These are phyloP conservation scores for Ceratothoa steindachneri DNA, from an alignment of 2,888 invertebrate species.

Conservation along the genomic window DNA sequence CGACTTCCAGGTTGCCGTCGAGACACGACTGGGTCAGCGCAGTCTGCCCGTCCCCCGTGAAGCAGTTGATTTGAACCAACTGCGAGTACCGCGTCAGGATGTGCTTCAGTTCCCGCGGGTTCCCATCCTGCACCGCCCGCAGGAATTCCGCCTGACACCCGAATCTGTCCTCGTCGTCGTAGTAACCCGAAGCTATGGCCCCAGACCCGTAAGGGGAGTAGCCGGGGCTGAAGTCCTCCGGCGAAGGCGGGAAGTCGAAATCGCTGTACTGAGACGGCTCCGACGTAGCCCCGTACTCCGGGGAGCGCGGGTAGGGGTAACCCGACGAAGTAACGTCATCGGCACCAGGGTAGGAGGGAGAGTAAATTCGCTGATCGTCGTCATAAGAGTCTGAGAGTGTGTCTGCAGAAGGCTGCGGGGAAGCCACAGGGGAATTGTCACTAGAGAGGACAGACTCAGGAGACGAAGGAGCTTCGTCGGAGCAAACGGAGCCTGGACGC, in stretches of 20 bases:
- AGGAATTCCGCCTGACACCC: constrained; percentile 45
- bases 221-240: constrained; percentile 30
- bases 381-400: constrained; percentile 38
- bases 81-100: constrained; percentile 45
- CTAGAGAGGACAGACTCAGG: constrained; percentile 36
- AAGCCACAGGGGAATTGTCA: constrained; percentile 24
- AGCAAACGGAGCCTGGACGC: constrained; percentile 38
- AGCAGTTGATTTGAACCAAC: constrained; percentile 44
- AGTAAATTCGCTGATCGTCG: constrained; percentile 37
- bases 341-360: constrained; percentile 37
- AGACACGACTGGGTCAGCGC: constrained; percentile 46
- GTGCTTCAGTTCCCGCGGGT: constrained; percentile 39
- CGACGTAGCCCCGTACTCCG: background rate
- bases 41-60: constrained; percentile 46
- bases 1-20: constrained; percentile 47
- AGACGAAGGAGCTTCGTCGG: constrained; percentile 39
- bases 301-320: background rate
- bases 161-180: constrained; percentile 28
- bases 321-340: constrained; percentile 26
- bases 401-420: constrained; percentile 33
- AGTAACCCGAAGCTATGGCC: constrained; percentile 22
- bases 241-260: constrained; percentile 23
- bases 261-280: constrained; percentile 1
- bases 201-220: constrained; percentile 1
- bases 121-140: constrained; percentile 37